Base-by-base conservation (phyloP, 2,797 vertebrate genomes). In the Sparus aurata region DNA sequence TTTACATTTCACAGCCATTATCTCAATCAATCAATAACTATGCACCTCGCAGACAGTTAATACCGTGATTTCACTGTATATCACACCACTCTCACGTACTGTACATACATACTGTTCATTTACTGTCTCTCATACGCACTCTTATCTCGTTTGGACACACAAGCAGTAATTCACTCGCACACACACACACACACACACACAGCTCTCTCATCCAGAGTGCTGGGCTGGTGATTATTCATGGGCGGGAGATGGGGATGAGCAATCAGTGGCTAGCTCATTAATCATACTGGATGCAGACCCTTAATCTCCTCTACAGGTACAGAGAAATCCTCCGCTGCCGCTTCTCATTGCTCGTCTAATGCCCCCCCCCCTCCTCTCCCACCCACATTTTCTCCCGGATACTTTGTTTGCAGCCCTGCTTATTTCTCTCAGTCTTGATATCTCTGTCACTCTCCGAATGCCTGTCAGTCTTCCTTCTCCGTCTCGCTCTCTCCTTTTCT, bases 241-340 rank as follows among this genome's bases (percentile, higher is more conserved):
- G 82, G 67, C 70, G 64, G 76, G 87, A 90, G 82, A 83, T 80
- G 80, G 80, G 87, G 91, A 90, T 86, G 91, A 91, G 92, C 87
- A 93, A 94, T 94, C 90, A 93, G 91, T 11, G 66, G 73, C 80
- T 57, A 82, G 85, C 90, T 92, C 91, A 93, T 94, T 95, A 93
- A 94, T 95, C 92, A 93, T 84, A 57, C 69, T 86, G 89, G 85
- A 92, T 92, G 84, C 80, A 82, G 92, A 88, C 86, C 87, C 86
- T 88, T 92, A 94, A 94, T 94, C 93, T 90, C 90, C 84, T 92
- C 80, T 79, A 90, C 88, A 93, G 92, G 92, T 94, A 90, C 75
- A 78, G 84, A 88, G 68, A 76, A 89, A 85, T 88, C 69, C 78
- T 70, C 65, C 0, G 64, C 79, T 62, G 72, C 77, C 52, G 69